Conservation (phyloP, 2,113 vertebrate genomes). For the Myiagra hebetior region DNA sequence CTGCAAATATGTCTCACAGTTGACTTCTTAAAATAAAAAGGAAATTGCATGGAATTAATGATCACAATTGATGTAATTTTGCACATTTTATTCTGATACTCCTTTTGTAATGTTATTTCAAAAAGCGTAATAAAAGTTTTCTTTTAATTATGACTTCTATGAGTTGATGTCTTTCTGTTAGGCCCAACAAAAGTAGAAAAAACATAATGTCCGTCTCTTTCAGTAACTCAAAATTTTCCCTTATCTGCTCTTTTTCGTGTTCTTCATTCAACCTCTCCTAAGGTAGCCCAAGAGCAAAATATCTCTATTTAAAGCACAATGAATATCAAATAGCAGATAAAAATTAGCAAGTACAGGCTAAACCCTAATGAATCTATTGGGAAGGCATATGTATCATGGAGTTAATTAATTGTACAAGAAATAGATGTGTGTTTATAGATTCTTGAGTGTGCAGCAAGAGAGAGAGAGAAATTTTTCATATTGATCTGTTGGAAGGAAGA, state of each 20-base stretch:
- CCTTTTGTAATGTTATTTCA: constrained; percentile 6
- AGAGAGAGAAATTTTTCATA: background rate
- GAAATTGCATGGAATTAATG: background rate
- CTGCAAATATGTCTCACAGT: background rate
- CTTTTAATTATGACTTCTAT: background rate
- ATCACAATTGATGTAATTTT: constrained; percentile 1
- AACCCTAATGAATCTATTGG: background rate
- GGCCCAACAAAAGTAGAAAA: background rate
- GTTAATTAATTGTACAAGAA: background rate
- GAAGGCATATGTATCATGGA: background rate
- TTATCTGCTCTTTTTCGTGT: background rate
- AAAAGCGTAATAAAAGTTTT: constrained; percentile 34
- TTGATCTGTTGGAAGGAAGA: background rate
- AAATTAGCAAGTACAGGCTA: background rate
- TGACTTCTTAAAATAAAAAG: background rate
- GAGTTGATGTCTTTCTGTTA: background rate
- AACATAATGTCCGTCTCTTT: background rate
- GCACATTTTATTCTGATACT: background rate
- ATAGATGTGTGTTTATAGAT: background rate
- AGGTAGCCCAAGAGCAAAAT: background rate
- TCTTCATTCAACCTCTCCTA: background rate
- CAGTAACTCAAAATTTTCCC: background rate
- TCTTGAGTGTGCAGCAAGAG: background rate
- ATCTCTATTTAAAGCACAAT: background rate
- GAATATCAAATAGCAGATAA: background rate